Conservation (phyloP, 2,113 vertebrate species). For the Corythaeola cristata region DNA sequence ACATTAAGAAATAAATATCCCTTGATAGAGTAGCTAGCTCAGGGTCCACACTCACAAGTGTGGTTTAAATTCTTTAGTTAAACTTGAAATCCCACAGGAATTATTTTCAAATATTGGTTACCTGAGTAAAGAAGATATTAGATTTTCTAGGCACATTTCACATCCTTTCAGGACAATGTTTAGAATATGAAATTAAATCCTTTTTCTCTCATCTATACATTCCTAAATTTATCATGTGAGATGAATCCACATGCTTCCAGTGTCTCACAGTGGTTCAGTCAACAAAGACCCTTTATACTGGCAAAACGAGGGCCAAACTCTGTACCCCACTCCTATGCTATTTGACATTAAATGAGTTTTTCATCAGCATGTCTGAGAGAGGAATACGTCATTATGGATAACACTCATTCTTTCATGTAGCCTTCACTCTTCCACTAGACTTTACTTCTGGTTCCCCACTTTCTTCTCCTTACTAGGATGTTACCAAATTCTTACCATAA, state of each 20-base stretch:
- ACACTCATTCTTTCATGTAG: not conserved
- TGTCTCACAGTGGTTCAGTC: not conserved
- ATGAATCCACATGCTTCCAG: not conserved
- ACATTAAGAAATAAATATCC: not conserved
- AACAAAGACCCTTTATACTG: not conserved
- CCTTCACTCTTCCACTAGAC: not conserved
- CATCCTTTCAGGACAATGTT: not conserved
- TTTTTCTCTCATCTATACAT: not conserved
- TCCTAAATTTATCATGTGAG: not conserved
- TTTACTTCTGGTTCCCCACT: not conserved
- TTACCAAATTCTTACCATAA: not conserved
- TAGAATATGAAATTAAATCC: not conserved
- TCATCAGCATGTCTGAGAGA: not conserved
- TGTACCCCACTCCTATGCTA: not conserved
- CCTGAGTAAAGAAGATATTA: not conserved
- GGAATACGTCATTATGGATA: not conserved
- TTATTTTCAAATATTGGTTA: not conserved
- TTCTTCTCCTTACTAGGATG: not conserved
- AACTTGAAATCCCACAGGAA: not conserved
- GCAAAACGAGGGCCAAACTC: not conserved
- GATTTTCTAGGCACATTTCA: not conserved
- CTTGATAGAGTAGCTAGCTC: not conserved
- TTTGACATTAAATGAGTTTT: not conserved
- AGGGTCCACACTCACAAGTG: not conserved
- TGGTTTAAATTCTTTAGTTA: not conserved